phyloP scores from a whole-genome alignment of 2,113 vertebrate species.

The Bagarius yarrelli region DNA sequence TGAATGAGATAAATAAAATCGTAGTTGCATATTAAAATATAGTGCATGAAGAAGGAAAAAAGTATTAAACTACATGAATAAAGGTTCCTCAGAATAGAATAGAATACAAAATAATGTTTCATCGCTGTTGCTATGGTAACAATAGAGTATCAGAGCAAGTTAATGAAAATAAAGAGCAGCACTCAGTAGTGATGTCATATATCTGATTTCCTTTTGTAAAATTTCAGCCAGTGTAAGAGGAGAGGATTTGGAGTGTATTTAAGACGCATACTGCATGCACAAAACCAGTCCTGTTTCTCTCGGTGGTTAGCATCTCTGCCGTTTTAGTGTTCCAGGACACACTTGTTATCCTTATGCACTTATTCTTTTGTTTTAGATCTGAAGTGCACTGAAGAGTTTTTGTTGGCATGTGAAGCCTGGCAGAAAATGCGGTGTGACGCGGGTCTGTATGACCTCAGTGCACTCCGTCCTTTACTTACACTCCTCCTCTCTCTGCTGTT shows the following conservation, averaged over 20 bases:
- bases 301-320: neutral
- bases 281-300: neutral
- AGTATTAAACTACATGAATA: neutral
- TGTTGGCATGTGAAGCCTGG: constrained; percentile 70
- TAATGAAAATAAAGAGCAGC: too few species aligned
- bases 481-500: constrained; percentile 21
- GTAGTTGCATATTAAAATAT: neutral
- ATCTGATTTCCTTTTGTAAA: too few species aligned
- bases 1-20: neutral
- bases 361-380: constrained; percentile 45
- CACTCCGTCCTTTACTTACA: constrained; percentile 11
- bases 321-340: constrained; percentile 16
- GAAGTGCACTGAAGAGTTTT: constrained; percentile 69
- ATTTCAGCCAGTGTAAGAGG: neutral
- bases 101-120: neutral
- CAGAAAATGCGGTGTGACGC: constrained; percentile 70
- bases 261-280: neutral
- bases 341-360: constrained; percentile 31
- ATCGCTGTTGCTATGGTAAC: too few species aligned
- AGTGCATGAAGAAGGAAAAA: neutral
- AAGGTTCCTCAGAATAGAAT: neutral
- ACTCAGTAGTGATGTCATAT: too few species aligned
- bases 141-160: too few species aligned
- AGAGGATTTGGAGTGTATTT: neutral
- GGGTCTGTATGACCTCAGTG: constrained; percentile 57